Evolutionary conservation across 2,797 vertebrate species (phyloP).

Genomic region (Falco concolor): DNA sequence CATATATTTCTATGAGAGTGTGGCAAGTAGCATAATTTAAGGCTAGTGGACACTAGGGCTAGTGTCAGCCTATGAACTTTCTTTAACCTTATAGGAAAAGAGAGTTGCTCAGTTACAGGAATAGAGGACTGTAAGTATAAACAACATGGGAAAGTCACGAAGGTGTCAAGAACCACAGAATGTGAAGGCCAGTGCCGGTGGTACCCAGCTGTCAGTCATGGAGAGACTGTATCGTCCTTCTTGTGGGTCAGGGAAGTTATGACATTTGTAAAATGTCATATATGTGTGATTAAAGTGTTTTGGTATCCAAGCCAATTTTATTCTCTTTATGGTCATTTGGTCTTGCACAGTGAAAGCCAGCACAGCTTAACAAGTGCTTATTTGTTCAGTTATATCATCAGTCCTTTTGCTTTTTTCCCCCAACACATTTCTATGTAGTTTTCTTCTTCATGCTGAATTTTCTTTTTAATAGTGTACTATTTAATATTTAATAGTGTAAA

Average conservation of each 20-base stretch:
- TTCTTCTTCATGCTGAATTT: background rate
- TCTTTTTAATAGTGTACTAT: background rate
- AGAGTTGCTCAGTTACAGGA: accelerated
- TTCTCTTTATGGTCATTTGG: background rate
- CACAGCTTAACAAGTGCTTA: background rate
- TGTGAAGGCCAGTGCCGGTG: background rate
- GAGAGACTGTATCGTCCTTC: background rate
- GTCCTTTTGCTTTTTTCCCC: background rate
- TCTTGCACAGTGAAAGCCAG: background rate
- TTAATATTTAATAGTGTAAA: background rate
- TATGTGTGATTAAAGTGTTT: background rate
- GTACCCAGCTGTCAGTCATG: background rate
- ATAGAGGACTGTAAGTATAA: background rate
- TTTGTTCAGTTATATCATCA: background rate
- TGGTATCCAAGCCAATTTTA: background rate
- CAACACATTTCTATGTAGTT: background rate
- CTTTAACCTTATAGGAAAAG: background rate
- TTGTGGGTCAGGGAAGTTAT: background rate
- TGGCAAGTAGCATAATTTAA: background rate
- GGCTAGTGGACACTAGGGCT: background rate
- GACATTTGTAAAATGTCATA: background rate
- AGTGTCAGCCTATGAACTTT: background rate
- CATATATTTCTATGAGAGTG: background rate
- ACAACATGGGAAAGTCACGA: background rate
- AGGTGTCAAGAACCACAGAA: background rate